phyloP scores from a whole-genome alignment of 1,140 invertebrate genomes.

The Conopomorpha cramerella region DNA sequence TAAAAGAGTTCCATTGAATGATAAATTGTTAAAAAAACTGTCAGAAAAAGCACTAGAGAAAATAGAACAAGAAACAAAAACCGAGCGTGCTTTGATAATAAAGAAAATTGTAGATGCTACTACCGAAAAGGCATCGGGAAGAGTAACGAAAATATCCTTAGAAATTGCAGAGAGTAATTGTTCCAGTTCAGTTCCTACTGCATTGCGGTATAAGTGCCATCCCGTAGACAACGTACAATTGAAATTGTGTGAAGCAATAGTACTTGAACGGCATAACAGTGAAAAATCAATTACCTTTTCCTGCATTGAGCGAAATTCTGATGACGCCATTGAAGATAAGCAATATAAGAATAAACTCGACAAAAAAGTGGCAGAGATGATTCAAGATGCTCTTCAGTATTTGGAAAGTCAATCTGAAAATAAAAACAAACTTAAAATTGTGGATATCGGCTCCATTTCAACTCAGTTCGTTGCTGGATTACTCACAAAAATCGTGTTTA shows the following conservation, averaged over 20 bases:
- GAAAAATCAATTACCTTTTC: constrained; percentile 16
- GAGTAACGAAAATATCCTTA: constrained; percentile 20
- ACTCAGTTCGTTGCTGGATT: constrained; percentile 24
- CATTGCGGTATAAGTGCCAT: constrained; percentile 19
- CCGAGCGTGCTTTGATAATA: constrained; percentile 18
- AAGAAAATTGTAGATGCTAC: constrained; percentile 21
- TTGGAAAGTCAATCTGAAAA: constrained; percentile 25
- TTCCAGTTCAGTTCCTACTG: constrained; percentile 13
- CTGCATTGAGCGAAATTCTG: constrained; percentile 17
- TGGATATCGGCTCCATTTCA: constrained; percentile 19
- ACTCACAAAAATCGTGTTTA: constrained; percentile 50
- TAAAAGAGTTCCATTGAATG: constrained; percentile 15
- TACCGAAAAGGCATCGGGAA: constrained; percentile 19
- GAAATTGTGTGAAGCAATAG: constrained; percentile 23
- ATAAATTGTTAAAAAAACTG: constrained; percentile 18
- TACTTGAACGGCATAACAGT: constrained; percentile 22
- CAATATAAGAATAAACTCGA: constrained; percentile 3
- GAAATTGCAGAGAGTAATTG: constrained; percentile 23
- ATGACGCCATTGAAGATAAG: constrained; percentile 14
- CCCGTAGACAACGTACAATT: constrained; percentile 15
- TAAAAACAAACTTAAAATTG: constrained; percentile 26
- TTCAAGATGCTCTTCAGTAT: constrained; percentile 20
- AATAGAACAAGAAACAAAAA: constrained; percentile 21
- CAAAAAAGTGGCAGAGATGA: constrained; percentile 13
- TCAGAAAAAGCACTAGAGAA: constrained; percentile 17